Percentiles rank a stretch among this genome's conserved stretches.
These are phyloP conservation scores for Lobophora halterata DNA, from an alignment of 2,888 invertebrate genomes.

Conservation along the genomic window DNA sequence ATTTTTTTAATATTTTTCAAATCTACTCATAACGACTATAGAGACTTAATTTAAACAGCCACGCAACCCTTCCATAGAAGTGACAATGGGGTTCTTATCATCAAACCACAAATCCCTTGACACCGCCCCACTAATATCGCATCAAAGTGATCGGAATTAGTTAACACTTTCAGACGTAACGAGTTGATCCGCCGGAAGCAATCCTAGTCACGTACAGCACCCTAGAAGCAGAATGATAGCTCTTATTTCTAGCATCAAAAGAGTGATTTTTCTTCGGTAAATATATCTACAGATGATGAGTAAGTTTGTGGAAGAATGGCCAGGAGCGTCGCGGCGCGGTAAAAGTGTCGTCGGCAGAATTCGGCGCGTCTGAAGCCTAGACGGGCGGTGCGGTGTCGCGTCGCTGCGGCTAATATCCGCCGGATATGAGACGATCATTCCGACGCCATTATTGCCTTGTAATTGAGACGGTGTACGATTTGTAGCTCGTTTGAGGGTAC, in stretches of 20 bases:
- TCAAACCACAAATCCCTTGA: slow-evolving; percentile 31
- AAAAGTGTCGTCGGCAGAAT: slow-evolving; percentile 71
- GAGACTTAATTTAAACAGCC: too few species aligned
- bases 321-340: slow-evolving; percentile 44
- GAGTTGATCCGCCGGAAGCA: slow-evolving; percentile 67
- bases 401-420: slow-evolving; percentile 70
- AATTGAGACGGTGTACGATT: slow-evolving; percentile 75
- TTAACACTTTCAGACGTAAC: slow-evolving; percentile 61
- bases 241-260: slow-evolving; percentile 13
- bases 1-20: too few species aligned
- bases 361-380: slow-evolving; percentile 64
- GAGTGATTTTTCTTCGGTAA: slow-evolving; percentile 11
- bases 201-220: slow-evolving; percentile 30
- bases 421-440: slow-evolving; percentile 63
- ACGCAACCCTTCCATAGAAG: slow-evolving; percentile 13
- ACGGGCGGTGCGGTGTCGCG: slow-evolving; percentile 38
- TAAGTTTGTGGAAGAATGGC: slow-evolving; percentile 30
- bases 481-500: slow-evolving; percentile 47
- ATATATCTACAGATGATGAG: slow-evolving; percentile 10
- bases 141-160: slow-evolving; percentile 63
- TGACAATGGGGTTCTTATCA: slow-evolving; percentile 24
- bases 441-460: slow-evolving; percentile 66
- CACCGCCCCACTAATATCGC: slow-evolving; percentile 50
- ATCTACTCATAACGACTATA: too few species aligned
- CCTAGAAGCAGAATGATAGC: slow-evolving; percentile 7